Base-by-base conservation (phyloP, 2,797 vertebrate genomes). In the Pagetopsis macropterus region DNA sequence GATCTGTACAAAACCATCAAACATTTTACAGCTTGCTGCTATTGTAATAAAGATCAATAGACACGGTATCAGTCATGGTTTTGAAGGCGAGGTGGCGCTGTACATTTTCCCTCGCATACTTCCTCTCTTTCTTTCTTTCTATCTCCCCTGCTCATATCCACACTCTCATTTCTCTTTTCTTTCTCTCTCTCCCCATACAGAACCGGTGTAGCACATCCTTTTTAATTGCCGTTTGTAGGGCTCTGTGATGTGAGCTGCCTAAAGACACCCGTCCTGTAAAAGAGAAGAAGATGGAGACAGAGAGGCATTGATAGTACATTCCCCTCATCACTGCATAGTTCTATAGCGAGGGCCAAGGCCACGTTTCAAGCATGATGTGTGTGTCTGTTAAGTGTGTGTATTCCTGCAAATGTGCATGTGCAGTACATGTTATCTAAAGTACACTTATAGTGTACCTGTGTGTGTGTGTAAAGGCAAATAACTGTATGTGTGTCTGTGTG, bases 11-110 rank as follows among this genome's bases (percentile, higher is more conserved):
- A 94, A 94, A 94, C 91, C 94, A 95, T 95, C 94, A 94, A 94
- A 94, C 92, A 92, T 95, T 93, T 93, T 94, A 94, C 93, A 93
- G 93, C 94, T 92, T 91, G 90, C 94, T 89, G 92, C 93, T 95
- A 95, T 95, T 95, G 95, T 94, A 94, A 95, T 94, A 93, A 93
- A 95, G 94, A 95, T 95, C 94, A 94, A 94, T 94, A 92, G 93
- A 94, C 94, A 92, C 83, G 63, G 90, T 90, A 94, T 94, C 93
- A 91, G 91, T 91, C 81, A 78, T 85, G 85, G 88, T 93, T 91
- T 94, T 92, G 89, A 94, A 93, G 91, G 89, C 90, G 88, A 91
- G 86, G 87, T 89, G 87, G 85, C 90, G 90, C 86, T 87, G 92
- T 90, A 92, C 90, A 92, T 88, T 91, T 91, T 86, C 84, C 65